A percentile compares a stretch with the other conserved stretches of the same genome.
Conservation (phyloP, 2,113 vertebrate genomes). For the Syrmaticus mikado region DNA sequence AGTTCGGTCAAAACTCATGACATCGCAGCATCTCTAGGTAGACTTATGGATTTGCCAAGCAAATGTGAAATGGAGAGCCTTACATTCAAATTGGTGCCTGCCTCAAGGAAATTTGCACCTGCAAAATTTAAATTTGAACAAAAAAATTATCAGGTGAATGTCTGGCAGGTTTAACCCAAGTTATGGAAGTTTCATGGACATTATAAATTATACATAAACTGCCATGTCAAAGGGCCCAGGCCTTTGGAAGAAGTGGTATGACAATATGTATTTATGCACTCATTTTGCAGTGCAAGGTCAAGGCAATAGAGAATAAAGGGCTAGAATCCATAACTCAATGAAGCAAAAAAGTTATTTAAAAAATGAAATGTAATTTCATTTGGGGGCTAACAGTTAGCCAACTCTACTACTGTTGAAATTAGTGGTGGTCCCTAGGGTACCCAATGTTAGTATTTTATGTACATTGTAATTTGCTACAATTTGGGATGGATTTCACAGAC, state of each 20-base stretch:
- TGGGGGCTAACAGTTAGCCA: neutral
- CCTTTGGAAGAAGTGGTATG: conserved; percentile 1
- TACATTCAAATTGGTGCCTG: neutral
- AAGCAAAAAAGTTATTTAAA: neutral
- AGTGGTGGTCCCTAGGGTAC: neutral
- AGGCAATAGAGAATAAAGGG: neutral
- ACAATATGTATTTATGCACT: conserved; percentile 17
- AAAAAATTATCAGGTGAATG: neutral
- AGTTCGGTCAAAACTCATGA: neutral
- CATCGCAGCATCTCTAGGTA: neutral
- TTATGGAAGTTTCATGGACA: neutral
- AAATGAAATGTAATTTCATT: neutral
- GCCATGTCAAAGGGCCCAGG: neutral
- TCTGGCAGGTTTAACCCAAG: neutral
- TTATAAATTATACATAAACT: conserved; percentile 38
- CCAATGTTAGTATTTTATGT: neutral
- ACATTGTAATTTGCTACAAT: neutral
- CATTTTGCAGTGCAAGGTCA: conserved; percentile 8
- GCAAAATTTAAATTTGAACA: conserved; percentile 19
- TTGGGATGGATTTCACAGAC: neutral
- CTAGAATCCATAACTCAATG: neutral
- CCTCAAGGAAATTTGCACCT: conserved; percentile 16
- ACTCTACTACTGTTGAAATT: neutral
- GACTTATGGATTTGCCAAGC: neutral
- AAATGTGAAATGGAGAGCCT: neutral